Percentiles rank a stretch among this genome's conserved stretches.
These are phyloP conservation scores for Lacanobia wlatinum DNA, from an alignment of 2,888 invertebrate species.

Conservation along the genomic window DNA sequence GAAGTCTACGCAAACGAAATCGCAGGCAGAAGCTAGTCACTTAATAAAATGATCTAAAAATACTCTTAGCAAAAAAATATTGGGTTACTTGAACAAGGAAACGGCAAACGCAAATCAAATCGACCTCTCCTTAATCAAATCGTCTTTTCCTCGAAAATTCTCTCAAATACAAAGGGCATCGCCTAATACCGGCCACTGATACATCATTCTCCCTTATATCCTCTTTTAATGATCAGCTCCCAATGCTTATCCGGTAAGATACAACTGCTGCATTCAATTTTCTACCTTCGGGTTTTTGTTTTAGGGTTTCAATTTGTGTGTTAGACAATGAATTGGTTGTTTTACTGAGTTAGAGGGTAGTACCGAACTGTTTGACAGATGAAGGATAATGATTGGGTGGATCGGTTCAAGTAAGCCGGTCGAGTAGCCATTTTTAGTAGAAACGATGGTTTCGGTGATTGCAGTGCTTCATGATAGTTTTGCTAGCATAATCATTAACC, in stretches of 20 bases:
- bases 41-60: background rate
- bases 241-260: slow-evolving; percentile 27
- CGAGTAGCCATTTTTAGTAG: background rate
- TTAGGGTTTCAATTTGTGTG: slow-evolving; percentile 22
- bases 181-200: slow-evolving; percentile 36
- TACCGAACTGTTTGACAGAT: slow-evolving; percentile 48
- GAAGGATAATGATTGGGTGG: slow-evolving; percentile 29
- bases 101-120: slow-evolving; percentile 10
- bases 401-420: slow-evolving; percentile 8
- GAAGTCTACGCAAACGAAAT: background rate
- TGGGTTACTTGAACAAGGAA: background rate
- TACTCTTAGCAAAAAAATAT: background rate
- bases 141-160: background rate
- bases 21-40: background rate
- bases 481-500: too few species aligned
- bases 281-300: background rate
- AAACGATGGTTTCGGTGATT: background rate
- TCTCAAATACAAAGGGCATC: slow-evolving; percentile 25
- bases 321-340: background rate
- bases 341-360: slow-evolving; percentile 26
- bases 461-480: background rate
- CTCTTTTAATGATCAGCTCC: slow-evolving; percentile 42
- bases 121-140: slow-evolving; percentile 7
- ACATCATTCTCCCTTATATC: slow-evolving; percentile 35
- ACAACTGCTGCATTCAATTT: background rate